Conservation (phyloP, 1,140 invertebrate genomes). For the Colletes latitarsis region DNA sequence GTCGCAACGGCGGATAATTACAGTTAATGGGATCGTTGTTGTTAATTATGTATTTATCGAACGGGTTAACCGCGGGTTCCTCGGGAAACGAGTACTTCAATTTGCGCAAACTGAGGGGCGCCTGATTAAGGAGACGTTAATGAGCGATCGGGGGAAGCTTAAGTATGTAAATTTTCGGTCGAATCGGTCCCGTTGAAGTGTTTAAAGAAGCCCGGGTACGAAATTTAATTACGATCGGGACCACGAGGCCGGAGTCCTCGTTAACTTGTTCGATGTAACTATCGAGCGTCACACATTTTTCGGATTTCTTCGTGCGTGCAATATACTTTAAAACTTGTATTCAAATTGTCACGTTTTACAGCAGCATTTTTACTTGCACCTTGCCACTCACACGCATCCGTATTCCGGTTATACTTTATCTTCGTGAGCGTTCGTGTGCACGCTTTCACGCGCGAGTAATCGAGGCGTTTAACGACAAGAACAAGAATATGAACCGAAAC, state of each 20-base stretch:
- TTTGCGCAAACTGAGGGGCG: constrained; percentile 31
- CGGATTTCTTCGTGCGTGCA: background rate
- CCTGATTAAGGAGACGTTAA: constrained; percentile 35
- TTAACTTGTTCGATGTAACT: constrained; percentile 2
- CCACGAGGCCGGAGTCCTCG: background rate
- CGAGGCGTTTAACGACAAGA: too few species aligned
- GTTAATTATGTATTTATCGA: constrained; percentile 49
- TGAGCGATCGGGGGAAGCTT: background rate
- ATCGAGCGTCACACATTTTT: background rate
- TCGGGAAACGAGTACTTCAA: constrained; percentile 6
- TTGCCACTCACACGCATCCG: too few species aligned
- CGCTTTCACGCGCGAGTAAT: too few species aligned
- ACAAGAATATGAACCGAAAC: too few species aligned
- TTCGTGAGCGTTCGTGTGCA: too few species aligned
- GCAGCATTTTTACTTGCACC: too few species aligned
- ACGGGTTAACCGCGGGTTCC: background rate
- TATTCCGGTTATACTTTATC: too few species aligned
- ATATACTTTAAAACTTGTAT: background rate
- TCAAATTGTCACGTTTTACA: too few species aligned
- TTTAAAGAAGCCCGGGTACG: constrained; percentile 8
- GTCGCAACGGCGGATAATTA: constrained; percentile 40
- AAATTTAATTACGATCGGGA: constrained; percentile 36
- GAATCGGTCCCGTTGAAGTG: constrained; percentile 12
- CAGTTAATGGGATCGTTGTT: constrained; percentile 49
- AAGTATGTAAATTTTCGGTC: constrained; percentile 39